Evolutionary conservation across 1,140 invertebrate genomes (phyloP).

Genomic region (Aphis gossypii): DNA sequence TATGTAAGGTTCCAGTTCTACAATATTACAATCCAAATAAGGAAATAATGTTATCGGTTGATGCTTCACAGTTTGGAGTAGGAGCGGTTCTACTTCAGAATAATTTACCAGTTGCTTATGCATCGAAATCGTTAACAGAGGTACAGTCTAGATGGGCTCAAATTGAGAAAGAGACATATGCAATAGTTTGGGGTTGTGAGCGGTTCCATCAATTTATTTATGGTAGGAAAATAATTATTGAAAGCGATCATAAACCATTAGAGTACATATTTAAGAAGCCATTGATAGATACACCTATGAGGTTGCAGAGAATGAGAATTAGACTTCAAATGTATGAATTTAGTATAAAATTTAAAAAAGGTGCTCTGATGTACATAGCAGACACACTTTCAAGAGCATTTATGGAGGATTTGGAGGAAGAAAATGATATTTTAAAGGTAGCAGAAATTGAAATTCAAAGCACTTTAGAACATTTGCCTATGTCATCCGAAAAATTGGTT

Average conservation of each 20-base stretch:
- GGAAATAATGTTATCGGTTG: conserved; percentile 61
- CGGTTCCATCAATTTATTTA: conserved; percentile 63
- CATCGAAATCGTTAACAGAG: conserved; percentile 63
- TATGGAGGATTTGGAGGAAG: not conserved
- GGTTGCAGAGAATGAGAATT: conserved; percentile 65
- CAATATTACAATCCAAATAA: conserved; percentile 61
- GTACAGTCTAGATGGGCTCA: no score
- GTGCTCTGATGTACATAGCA: not conserved
- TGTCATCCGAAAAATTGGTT: not conserved
- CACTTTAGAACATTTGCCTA: not conserved
- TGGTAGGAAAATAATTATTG: conserved; percentile 62
- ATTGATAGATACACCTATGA: conserved; percentile 63
- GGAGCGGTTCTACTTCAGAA: conserved; percentile 65
- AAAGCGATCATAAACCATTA: conserved; percentile 65
- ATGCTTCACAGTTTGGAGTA: conserved; percentile 64
- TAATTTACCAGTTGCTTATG: conserved; percentile 58
- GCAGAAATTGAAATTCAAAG: not conserved
- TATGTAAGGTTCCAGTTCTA: conserved; percentile 61
- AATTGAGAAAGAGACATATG: conserved; percentile 26
- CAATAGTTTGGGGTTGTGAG: conserved; percentile 62
- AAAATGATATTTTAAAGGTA: not conserved
- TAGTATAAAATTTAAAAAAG: not conserved
- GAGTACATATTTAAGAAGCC: conserved; percentile 64
- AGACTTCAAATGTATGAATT: conserved; percentile 61
- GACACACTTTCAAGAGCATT: not conserved